Conservation (phyloP, 2,888 invertebrate species). For the Diogma glabrata region DNA sequence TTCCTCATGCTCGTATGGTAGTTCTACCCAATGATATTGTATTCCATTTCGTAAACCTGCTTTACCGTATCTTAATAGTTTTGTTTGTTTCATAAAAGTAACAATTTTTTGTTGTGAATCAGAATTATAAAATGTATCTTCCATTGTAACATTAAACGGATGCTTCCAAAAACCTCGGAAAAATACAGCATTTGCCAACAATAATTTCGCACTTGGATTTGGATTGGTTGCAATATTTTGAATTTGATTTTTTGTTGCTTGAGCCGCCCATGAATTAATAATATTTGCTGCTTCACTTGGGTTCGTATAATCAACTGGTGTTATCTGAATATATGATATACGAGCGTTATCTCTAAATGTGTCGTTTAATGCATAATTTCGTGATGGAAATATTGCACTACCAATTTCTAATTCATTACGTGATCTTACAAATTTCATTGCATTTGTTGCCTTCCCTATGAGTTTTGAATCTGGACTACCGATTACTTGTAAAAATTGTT, state of each 20-base stretch:
- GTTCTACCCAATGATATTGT: constrained; percentile 34
- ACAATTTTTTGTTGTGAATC: constrained; percentile 42
- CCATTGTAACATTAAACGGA: constrained; percentile 22
- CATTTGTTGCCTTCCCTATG: background rate
- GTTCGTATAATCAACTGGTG: constrained; percentile 41
- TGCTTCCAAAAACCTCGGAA: constrained; percentile 23
- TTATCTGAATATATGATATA: constrained; percentile 28
- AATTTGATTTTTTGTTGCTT: constrained; percentile 45
- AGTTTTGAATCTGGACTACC: constrained; percentile 6
- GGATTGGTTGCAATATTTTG: constrained; percentile 34
- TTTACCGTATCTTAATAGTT: constrained; percentile 35
- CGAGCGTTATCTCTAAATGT: constrained; percentile 13
- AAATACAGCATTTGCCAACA: constrained; percentile 22
- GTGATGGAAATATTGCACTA: constrained; percentile 18
- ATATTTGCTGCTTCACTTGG: constrained; percentile 30
- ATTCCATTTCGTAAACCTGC: background rate
- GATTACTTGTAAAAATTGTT: constrained; percentile 16
- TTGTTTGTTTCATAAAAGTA: constrained; percentile 49
- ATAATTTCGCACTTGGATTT: constrained; percentile 24
- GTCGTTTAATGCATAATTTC: constrained; percentile 4
- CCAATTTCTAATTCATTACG: constrained; percentile 17
- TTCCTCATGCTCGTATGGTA: constrained; percentile 44
- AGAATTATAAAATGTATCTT: constrained; percentile 47
- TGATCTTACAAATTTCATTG: background rate
- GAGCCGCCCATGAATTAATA: constrained; percentile 50